These are phyloP conservation scores for Nesogale talazaci DNA, from an alignment of 2,113 vertebrate species.

Conservation along the genomic window DNA sequence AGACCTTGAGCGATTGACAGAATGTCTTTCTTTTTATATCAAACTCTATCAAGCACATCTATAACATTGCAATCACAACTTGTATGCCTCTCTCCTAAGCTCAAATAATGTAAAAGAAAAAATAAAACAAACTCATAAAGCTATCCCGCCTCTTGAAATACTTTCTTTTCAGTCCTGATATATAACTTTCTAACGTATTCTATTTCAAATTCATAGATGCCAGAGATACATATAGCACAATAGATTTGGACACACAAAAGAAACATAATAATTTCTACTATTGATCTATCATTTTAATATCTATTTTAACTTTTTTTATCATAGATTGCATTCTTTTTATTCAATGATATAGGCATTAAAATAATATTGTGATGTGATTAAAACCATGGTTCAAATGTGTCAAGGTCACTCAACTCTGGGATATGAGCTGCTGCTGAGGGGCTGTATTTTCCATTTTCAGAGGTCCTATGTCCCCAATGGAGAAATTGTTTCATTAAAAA, in stretches of 20 bases:
- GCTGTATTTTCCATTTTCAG: not conserved
- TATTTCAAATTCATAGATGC: conserved; percentile 12
- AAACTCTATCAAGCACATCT: conserved; percentile 39
- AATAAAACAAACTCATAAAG: conserved; percentile 32
- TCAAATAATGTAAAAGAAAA: conserved; percentile 23
- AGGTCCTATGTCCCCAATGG: not conserved
- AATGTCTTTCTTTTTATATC: conserved; percentile 47
- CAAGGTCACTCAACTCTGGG: conserved; percentile 9
- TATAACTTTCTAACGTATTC: conserved; percentile 22
- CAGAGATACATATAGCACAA: not conserved
- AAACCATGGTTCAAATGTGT: not conserved
- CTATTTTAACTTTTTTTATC: not conserved
- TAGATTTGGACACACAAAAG: conserved; percentile 40
- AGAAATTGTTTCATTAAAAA: not conserved
- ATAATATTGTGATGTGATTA: not conserved
- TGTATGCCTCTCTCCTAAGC: conserved; percentile 4
- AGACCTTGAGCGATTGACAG: conserved; percentile 17
- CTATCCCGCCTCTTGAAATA: not conserved
- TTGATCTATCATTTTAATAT: conserved; percentile 55
- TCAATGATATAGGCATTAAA: conserved; percentile 37
- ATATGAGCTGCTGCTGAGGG: not conserved
- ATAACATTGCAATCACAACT: conserved; percentile 7
- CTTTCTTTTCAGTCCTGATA: not conserved
- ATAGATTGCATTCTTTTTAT: conserved; percentile 23
- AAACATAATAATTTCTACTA: not conserved